Conservation (phyloP, 2,797 vertebrate species). For the Chelon auratus region DNA sequence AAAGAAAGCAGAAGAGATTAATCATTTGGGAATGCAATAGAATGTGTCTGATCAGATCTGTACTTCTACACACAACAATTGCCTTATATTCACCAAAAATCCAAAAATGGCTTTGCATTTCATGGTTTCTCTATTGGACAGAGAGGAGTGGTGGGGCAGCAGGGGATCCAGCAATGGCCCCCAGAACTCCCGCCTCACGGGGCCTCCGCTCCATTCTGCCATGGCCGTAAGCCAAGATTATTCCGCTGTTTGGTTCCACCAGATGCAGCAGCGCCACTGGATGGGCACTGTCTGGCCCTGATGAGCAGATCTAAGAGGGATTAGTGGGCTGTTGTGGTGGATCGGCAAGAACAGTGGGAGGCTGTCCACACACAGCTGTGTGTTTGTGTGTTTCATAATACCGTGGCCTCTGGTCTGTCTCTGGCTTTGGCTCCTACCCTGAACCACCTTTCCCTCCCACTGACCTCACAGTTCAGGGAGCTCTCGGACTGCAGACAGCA, state of each 20-base stretch:
- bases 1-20: not conserved
- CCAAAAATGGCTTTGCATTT: constrained; percentile 2
- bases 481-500: constrained; percentile 61
- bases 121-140: constrained; percentile 25
- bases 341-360: constrained; percentile 74
- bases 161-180: constrained; percentile 38
- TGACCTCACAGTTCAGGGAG: constrained; percentile 69
- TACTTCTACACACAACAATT: not conserved
- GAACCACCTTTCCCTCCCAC: constrained; percentile 68
- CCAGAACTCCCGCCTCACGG: constrained; percentile 41
- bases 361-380: constrained; percentile 83
- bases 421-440: constrained; percentile 63
- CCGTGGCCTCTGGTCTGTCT: constrained; percentile 67
- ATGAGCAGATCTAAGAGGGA: constrained; percentile 80
- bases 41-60: not conserved
- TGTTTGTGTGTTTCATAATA: constrained; percentile 82
- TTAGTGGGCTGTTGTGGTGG: constrained; percentile 77
- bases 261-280: constrained; percentile 72
- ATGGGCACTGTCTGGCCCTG: constrained; percentile 71
- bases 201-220: constrained; percentile 63
- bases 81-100: not conserved
- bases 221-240: constrained; percentile 73
- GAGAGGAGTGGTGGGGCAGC: constrained; percentile 14
- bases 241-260: constrained; percentile 75
- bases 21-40: not conserved